Evolutionary conservation across 1,140 invertebrate species (phyloP), one percentile per base, ranked within the genome.

Genomic region (Chelonus insularis): DNA sequence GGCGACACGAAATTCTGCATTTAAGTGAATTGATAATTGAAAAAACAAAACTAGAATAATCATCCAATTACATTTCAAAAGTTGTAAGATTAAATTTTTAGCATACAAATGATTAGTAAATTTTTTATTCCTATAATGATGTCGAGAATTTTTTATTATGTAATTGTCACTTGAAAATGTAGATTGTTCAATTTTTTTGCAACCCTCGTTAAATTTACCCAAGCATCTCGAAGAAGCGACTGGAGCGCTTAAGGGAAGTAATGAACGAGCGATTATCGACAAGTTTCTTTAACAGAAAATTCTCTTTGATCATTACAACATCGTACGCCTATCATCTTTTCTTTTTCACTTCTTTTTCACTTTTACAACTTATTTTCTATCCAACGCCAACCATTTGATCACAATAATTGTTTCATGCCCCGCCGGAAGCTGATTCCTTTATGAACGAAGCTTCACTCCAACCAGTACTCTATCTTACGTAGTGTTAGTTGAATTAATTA

Each of bases 391-490:
- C 37, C 62, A 58, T 55, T 57, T 59, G 65, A 66, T 66, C 64
- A 63, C 64, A 70, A 74, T 72, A 71, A 75, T 73, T 71, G 68
- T 74, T 74, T 76, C 66, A 68, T 68, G 64, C 71, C 67, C 64
- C 65, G 32, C 68, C 67, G 69, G 63, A 70, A 73, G 62, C 70
- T 65, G 71, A 72, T 68, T 66, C 71, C 68, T 72, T 68, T 71
- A 72, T 70, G 62, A 67, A 55, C 60, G 69, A 60, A 68, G 74
- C 70, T 72, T 77, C 74, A 76, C 76, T 75, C 74, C 71, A 63
- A 57, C 59, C 57, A 32, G 54, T 48, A 47, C 51, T 39, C 58
- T 64, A 50, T 63, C 66, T 65, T n/a, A n/a, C n/a, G 57, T 60
- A 67, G 71, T 55, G 36, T 25, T 60, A 68, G 62, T 59, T 16